Percentiles rank a stretch among this genome's conserved stretches.
Evolutionary conservation across 2,888 invertebrate species (phyloP).

Genomic region (Platerodrilus igneus): DNA sequence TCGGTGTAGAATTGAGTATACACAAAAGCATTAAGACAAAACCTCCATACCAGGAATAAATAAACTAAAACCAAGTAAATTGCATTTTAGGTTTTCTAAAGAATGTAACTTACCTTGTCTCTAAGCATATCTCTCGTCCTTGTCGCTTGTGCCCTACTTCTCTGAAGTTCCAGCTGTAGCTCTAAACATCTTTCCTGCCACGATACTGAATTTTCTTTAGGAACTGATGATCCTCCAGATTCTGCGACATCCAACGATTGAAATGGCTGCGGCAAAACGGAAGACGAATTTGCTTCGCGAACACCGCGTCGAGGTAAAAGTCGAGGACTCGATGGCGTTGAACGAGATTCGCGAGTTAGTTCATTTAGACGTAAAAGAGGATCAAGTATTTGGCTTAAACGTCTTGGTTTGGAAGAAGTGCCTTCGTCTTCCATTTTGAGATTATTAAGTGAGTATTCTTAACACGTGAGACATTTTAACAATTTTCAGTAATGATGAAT

Average conservation of each 20-base stretch:
- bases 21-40: too few species aligned
- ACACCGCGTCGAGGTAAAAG: slow-evolving; percentile 56
- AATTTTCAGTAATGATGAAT: neutral
- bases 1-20: too few species aligned
- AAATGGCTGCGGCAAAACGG: slow-evolving; percentile 32
- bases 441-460: too few species aligned
- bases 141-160: slow-evolving; percentile 81
- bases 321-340: slow-evolving; percentile 70
- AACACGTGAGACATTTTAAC: neutral
- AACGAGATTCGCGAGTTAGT: slow-evolving; percentile 50
- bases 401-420: slow-evolving; percentile 49
- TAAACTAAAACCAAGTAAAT: too few species aligned
- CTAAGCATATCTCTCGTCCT: slow-evolving; percentile 82
- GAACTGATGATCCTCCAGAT: slow-evolving; percentile 45
- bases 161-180: slow-evolving; percentile 78
- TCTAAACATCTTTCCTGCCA: slow-evolving; percentile 88
- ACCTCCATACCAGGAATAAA: too few species aligned
- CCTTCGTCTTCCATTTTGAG: slow-evolving; percentile 19
- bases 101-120: slow-evolving; percentile 82
- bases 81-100: too few species aligned
- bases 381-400: slow-evolving; percentile 79
- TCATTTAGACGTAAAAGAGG: slow-evolving; percentile 72
- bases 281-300: slow-evolving; percentile 31
- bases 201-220: slow-evolving; percentile 58
- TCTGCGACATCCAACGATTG: slow-evolving; percentile 39